Base-by-base conservation (phyloP, 2,888 invertebrate genomes). In the Protonemura montana region DNA sequence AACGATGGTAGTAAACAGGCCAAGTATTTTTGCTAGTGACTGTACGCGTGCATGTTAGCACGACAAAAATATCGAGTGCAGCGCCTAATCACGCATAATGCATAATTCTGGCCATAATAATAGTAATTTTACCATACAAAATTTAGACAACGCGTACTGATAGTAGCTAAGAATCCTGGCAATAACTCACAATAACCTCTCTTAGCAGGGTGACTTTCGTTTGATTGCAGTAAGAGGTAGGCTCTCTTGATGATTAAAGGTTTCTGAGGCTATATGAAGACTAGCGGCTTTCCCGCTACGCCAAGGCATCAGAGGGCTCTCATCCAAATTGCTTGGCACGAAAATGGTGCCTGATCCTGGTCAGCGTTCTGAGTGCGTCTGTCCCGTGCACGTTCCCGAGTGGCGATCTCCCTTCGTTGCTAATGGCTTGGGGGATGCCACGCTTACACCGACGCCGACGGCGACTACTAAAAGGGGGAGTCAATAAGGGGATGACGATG, bases 391-490 rank as follows among this genome's bases (percentile, higher is more conserved):
- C 29, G 0, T 21, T 30, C 29, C 28, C 2, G 76, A 82, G 41
- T 59, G 27, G 27, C 86, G 25, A 35, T 42, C 35, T 26, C 25
- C 80, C n/a, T 77, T 82, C 76, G 59, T 59, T 25, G 81, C 81
- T 81, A 78, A 84, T 30, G 35, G 42, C 59, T n/a, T 42, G 10
- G 76, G 76, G 59, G 59, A 59, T 59, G 59, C 59, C 59, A 21
- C 35, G 27, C 42, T 28, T 2, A 30, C 13, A n/a, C 76, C 85
- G 26, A 26, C 41, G 42, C n/a, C 85, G 85, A 82, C 87, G 82
- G 77, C 77, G 87, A 78, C 30, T 85, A 35, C 85, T 76, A 87
- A 87, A 85, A 76, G 87, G 87, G 76, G 77, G 29, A 83, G 42
- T 41, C 42, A 83, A 83, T 83, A 30, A 83, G 83, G 85, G 85